Evolutionary conservation across 2,888 invertebrate genomes (phyloP), one percentile per base, ranked within the genome.

Genomic region (Slavum lentiscoides): DNA sequence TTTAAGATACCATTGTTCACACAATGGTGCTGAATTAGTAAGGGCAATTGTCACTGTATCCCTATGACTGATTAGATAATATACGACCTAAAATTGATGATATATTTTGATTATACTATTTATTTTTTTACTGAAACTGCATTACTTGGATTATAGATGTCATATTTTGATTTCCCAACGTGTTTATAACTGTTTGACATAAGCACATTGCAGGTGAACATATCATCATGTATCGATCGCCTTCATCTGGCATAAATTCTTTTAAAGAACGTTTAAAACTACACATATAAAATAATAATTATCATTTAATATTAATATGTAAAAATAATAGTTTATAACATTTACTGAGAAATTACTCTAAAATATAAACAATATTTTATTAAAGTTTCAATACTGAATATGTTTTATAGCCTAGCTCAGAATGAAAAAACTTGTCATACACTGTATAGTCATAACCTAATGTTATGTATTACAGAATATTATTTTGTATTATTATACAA

Each of bases 151-250:
- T 88, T 19, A 93, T 90, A 72, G 93, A 94, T 75, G 94, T 92
- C 86, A 92, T 91, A 88, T 96, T 96, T 84, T 93, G 92, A 0
- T 92, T 89, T 49, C 96, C 95, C 72, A 96, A 89, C 0, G 95
- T 92, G 0, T 94, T 93, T 37, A 96, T 89, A 68, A 96, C 87
- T 17, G 93, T 91, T 85, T 94, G 92, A 86, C 94, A 95, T 21
- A 97, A 88, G 83, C 92, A 90, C 82, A 96, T 87, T 30, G 94
- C 93, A 0, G 96, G 95, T 76, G 94, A 89, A 83, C 96, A 89
- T 72, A 96, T 91, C 85, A 94, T 93, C 67, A 94, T 91, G 87
- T 94, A 96, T 69, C 95, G 90, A 76, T 89, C 89, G 81, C 91
- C 90, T 1, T 91, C 88, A 0, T 90, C 88, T 0, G 92, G 92